Conservation (phyloP, 2,888 invertebrate genomes). For the Tachina lurida region DNA sequence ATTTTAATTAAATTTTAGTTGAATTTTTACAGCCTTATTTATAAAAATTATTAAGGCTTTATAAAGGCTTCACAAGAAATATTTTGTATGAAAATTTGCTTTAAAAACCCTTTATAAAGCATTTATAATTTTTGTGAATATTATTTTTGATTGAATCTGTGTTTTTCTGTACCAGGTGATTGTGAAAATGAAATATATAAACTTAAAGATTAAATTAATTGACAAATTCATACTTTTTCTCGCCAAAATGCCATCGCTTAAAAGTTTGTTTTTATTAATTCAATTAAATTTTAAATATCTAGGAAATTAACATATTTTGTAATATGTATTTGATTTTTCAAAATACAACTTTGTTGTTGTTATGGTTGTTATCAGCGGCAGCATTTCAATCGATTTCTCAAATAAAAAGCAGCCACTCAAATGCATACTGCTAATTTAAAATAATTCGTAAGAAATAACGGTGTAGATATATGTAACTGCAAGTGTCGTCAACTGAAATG, state of each 20-base stretch:
- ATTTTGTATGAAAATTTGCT: too few species aligned
- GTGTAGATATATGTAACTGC: not conserved
- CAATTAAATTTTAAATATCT: not conserved
- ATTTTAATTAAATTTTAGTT: too few species aligned
- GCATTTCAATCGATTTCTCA: not conserved
- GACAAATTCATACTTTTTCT: not conserved
- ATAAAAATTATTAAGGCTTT: too few species aligned
- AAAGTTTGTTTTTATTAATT: not conserved
- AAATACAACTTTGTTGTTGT: not conserved
- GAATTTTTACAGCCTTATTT: too few species aligned
- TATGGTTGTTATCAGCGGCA: not conserved
- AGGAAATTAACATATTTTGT: constrained; percentile 24
- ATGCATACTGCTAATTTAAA: too few species aligned
- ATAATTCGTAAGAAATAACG: not conserved
- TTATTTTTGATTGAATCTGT: too few species aligned
- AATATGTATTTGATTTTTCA: not conserved
- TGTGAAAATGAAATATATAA: not conserved
- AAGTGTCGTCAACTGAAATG: not conserved
- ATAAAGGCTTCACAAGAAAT: too few species aligned
- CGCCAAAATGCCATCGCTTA: not conserved
- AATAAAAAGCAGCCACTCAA: not conserved
- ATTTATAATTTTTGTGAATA: too few species aligned
- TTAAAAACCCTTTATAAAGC: too few species aligned
- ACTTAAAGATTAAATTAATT: not conserved
- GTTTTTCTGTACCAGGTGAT: too few species aligned